Evolutionary conservation across 2,797 vertebrate species (phyloP).

Genomic region (Gambelia wislizenii): DNA sequence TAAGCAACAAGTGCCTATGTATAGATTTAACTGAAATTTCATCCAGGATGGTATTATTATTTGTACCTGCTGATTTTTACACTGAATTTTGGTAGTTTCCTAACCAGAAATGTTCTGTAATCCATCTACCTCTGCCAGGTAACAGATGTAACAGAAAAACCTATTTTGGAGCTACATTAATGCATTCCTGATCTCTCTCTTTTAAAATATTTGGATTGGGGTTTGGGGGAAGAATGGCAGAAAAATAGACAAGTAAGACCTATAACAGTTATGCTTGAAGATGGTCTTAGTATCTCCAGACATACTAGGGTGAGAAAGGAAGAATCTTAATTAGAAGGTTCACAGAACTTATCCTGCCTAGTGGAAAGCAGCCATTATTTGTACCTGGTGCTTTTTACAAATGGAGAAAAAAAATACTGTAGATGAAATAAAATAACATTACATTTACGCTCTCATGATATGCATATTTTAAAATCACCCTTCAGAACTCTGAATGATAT

Average conservation of each 20-base stretch:
- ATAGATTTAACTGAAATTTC: background rate
- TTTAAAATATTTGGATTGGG: no score
- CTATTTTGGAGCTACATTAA: no score
- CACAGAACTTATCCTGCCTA: background rate
- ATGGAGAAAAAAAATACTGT: background rate
- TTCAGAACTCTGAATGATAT: background rate
- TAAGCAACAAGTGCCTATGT: background rate
- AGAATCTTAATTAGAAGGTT: background rate
- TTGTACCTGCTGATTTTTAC: no score
- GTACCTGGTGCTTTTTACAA: background rate
- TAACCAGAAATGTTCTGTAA: no score
- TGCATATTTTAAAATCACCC: background rate
- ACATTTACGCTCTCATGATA: background rate
- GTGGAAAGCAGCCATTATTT: background rate
- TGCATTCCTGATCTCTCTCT: no score
- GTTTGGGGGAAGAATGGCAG: no score
- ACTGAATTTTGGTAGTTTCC: no score
- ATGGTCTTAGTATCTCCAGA: background rate
- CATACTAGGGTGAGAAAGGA: background rate
- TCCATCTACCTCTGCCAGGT: no score
- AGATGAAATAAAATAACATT: conserved; percentile 1
- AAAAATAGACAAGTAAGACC: background rate
- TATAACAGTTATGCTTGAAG: background rate
- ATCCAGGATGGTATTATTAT: background rate
- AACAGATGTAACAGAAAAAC: no score